Percentiles rank a stretch among this genome's conserved stretches.
phyloP scores from a whole-genome alignment of 2,888 invertebrate genomes.

The Theretra japonica region DNA sequence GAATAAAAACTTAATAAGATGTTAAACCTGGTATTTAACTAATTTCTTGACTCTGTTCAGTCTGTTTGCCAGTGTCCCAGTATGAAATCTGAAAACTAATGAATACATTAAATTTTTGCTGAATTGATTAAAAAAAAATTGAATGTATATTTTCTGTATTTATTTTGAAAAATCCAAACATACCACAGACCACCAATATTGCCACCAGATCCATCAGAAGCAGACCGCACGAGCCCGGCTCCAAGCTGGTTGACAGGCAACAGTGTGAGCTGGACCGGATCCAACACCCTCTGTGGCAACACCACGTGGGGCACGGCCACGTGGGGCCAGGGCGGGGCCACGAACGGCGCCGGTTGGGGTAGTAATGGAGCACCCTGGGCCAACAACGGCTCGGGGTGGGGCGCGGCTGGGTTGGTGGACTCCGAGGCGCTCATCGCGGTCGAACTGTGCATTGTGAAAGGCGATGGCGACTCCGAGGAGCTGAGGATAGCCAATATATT shows the following conservation, averaged over 20 bases:
- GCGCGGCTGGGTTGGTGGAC: slow-evolving; percentile 90
- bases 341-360: slow-evolving; percentile 83
- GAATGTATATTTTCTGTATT: no score
- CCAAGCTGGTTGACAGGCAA: slow-evolving; percentile 56
- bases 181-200: neutral
- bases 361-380: slow-evolving; percentile 86
- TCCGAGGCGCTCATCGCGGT: slow-evolving; percentile 92
- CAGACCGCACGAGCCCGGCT: slow-evolving; percentile 57
- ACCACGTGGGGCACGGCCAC: slow-evolving; percentile 50
- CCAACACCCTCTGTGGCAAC: slow-evolving; percentile 27
- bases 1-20: no score
- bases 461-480: slow-evolving; percentile 80
- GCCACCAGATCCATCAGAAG: slow-evolving; percentile 45
- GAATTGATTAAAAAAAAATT: no score
- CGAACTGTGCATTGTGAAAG: slow-evolving; percentile 74
- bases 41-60: no score
- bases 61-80: no score
- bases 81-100: no score
- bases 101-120: no score
- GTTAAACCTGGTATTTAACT: no score
- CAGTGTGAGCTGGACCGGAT: slow-evolving; percentile 35
- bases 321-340: slow-evolving; percentile 87
- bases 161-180: neutral
- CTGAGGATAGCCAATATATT: slow-evolving; percentile 93
- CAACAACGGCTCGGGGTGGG: slow-evolving; percentile 88